Percentiles rank a stretch among this genome's conserved stretches.
Evolutionary conservation across 2,888 invertebrate species (phyloP).

Genomic region (Hipparchia semele): DNA sequence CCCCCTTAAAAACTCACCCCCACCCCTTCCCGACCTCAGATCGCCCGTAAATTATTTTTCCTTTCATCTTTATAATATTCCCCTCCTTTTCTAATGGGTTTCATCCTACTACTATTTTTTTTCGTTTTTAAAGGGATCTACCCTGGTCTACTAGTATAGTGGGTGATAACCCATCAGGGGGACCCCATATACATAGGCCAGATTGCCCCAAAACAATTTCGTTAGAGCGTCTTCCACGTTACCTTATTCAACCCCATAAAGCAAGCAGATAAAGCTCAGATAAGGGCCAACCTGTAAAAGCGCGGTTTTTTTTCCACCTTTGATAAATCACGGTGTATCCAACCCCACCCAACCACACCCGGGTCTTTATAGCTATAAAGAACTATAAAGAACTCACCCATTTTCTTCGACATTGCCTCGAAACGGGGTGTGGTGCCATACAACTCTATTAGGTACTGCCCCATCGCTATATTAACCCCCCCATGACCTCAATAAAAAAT

Average conservation of each 20-base stretch:
- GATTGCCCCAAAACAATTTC: slow-evolving; percentile 11
- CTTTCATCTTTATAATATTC: no score
- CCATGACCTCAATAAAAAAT: slow-evolving; percentile 35
- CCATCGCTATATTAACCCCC: slow-evolving; percentile 51
- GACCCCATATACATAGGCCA: neutral
- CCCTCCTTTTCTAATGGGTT: no score
- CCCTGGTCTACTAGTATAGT: no score
- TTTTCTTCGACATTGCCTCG: slow-evolving; percentile 69
- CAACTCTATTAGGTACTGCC: slow-evolving; percentile 55
- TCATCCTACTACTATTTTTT: no score
- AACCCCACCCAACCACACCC: slow-evolving; percentile 67
- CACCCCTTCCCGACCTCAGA: no score
- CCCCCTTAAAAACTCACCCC: no score
- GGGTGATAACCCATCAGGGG: neutral
- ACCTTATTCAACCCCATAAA: slow-evolving; percentile 19
- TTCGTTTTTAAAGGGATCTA: no score
- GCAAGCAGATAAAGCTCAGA: slow-evolving; percentile 36
- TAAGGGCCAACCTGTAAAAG: slow-evolving; percentile 37
- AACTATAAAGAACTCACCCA: slow-evolving; percentile 62
- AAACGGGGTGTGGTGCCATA: slow-evolving; percentile 68
- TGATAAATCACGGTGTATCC: slow-evolving; percentile 67
- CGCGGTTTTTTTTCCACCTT: slow-evolving; percentile 38
- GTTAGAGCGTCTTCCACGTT: slow-evolving; percentile 1
- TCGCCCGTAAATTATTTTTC: no score
- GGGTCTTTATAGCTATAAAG: slow-evolving; percentile 28